Conservation (phyloP, 2,888 invertebrate species). For the Acronicta leporina region DNA sequence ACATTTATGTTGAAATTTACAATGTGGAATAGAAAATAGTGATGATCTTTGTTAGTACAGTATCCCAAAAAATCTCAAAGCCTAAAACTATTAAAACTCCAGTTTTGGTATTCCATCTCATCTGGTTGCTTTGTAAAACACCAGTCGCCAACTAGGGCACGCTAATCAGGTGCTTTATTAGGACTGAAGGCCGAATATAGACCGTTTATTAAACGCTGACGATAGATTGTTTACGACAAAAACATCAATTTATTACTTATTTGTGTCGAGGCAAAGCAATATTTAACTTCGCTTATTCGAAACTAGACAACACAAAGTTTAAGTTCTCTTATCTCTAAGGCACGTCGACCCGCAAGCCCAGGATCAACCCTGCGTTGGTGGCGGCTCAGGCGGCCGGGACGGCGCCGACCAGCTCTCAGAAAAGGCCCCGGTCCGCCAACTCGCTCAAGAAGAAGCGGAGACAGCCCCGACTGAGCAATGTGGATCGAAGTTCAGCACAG, state of each 20-base stretch:
- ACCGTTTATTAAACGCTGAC: neutral
- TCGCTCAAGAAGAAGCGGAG: constrained; percentile 89
- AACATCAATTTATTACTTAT: neutral
- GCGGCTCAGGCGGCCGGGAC: constrained; percentile 96
- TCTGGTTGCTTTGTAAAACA: neutral
- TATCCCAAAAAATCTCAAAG: neutral
- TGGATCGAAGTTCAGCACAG: constrained; percentile 97
- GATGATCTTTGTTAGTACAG: neutral
- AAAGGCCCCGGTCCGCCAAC: constrained; percentile 87
- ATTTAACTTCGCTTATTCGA: neutral
- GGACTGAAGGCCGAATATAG: neutral
- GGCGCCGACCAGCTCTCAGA: constrained; percentile 85
- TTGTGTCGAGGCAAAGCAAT: too few relatives aligned
- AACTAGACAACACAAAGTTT: neutral
- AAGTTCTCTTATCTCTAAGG: constrained; percentile 83
- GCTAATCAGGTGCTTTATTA: neutral
- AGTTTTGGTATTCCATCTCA: neutral
- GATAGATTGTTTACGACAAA: neutral
- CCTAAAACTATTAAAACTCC: too few relatives aligned
- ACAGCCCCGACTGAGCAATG: constrained; percentile 96
- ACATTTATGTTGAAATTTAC: neutral
- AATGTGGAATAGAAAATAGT: too few relatives aligned
- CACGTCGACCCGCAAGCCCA: constrained; percentile 96
- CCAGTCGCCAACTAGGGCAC: neutral
- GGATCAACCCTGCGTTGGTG: constrained; percentile 98